phyloP scores from a whole-genome alignment of 2,113 vertebrate species.

The Tringa solitaria region DNA sequence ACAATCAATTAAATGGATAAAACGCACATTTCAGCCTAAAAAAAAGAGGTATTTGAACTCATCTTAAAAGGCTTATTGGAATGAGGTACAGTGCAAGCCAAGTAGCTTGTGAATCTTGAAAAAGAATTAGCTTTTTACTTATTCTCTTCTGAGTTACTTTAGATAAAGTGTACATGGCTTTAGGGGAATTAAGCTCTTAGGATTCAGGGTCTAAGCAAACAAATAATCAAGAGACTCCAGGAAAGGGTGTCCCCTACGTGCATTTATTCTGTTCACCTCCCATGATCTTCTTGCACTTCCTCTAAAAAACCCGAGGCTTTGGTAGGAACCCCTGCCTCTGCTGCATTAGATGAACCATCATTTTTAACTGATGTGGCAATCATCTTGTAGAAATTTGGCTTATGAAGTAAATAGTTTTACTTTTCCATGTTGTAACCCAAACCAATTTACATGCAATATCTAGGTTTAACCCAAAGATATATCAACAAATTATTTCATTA shows the following conservation, averaged over 20 bases:
- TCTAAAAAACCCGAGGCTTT: neutral
- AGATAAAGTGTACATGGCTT: neutral
- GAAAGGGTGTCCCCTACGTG: rapidly evolving
- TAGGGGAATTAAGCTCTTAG: neutral
- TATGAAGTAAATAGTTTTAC: neutral
- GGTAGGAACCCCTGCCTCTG: rapidly evolving
- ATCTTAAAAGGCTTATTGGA: neutral
- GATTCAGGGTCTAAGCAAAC: neutral
- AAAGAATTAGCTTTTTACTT: neutral
- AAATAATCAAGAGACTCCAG: neutral
- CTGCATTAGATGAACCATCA: neutral
- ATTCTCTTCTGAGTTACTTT: neutral
- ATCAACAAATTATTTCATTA: neutral
- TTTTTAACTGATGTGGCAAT: neutral
- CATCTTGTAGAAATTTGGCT: neutral
- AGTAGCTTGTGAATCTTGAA: neutral
- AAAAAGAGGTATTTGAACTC: neutral
- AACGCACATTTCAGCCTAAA: neutral
- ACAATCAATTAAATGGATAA: neutral
- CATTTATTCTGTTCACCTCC: neutral
- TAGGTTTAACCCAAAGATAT: neutral
- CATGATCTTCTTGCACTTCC: neutral
- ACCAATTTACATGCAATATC: neutral
- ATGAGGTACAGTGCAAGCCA: neutral
- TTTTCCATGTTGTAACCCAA: neutral